Percentiles rank a stretch among this genome's conserved stretches.
Conservation (phyloP, 2,797 vertebrate species). For the Karalla daura region DNA sequence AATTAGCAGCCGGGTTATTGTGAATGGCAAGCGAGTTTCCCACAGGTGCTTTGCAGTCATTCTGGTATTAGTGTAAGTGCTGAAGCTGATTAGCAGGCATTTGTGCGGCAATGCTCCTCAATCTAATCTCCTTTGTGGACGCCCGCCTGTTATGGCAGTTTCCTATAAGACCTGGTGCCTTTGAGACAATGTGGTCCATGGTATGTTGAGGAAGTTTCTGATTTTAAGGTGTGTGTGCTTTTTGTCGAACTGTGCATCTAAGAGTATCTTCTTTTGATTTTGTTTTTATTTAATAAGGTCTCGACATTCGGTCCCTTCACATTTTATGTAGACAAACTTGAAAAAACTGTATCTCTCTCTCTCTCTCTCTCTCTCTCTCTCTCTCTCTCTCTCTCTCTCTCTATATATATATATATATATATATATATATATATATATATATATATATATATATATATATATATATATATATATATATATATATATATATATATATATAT, state of each 20-base stretch:
- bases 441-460: too few species aligned
- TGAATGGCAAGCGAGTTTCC: constrained; percentile 72
- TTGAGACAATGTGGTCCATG: background rate
- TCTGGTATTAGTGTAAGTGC: constrained; percentile 78
- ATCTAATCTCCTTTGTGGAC: constrained; percentile 55
- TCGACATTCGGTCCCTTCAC: too few species aligned
- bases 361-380: too few species aligned
- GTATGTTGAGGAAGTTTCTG: background rate
- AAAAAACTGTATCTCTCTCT: background rate
- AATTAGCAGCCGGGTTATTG: constrained; percentile 65
- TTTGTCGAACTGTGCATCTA: background rate
- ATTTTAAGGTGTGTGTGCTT: background rate
- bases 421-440: too few species aligned
- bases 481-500: too few species aligned
- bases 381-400: too few species aligned
- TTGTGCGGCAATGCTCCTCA: constrained; percentile 71
- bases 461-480: too few species aligned
- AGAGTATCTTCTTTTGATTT: too few species aligned
- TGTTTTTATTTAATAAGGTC: too few species aligned
- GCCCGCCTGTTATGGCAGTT: constrained; percentile 38
- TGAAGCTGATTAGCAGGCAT: constrained; percentile 81
- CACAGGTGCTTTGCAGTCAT: constrained; percentile 78
- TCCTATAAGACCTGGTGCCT: constrained; percentile 28
- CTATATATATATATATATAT: too few species aligned
- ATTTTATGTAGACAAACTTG: background rate